These are phyloP conservation scores for Heliconius hewitsoni DNA, from an alignment of 1,140 invertebrate species.

Conservation along the genomic window DNA sequence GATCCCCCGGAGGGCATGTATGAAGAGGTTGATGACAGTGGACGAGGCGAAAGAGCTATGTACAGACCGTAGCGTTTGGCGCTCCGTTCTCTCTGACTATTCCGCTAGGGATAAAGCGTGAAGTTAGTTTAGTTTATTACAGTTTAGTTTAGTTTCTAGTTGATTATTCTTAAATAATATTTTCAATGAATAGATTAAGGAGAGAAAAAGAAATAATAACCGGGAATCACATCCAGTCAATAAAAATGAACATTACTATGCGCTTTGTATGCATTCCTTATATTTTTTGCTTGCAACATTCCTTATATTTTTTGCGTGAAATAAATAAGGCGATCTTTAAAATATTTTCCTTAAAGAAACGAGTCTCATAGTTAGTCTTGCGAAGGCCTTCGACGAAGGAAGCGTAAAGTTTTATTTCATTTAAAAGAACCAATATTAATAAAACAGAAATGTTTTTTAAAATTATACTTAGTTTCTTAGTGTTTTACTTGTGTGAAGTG, in stretches of 20 bases:
- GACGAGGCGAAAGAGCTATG: no score
- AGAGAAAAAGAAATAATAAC: neutral
- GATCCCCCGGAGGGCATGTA: no score
- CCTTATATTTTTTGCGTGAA: neutral
- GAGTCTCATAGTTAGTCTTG: constrained; percentile 1
- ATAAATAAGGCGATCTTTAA: neutral
- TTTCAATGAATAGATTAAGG: no score
- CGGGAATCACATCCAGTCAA: neutral
- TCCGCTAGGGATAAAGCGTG: no score
- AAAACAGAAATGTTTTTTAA: neutral
- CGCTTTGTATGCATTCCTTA: neutral
- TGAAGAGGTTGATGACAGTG: no score
- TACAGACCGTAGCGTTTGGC: no score
- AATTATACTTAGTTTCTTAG: neutral
- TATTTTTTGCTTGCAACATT: neutral
- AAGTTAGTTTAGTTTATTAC: no score
- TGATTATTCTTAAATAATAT: no score
- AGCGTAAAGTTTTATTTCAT: neutral
- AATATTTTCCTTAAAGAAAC: neutral
- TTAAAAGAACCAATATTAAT: neutral
- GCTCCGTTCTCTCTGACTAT: no score
- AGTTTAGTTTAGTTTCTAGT: no score
- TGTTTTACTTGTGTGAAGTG: neutral
- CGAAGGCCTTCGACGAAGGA: constrained; percentile 6
- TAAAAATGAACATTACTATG: neutral